Base-by-base conservation (phyloP, 2,888 invertebrate genomes). In the Platycheirus rosarum region DNA sequence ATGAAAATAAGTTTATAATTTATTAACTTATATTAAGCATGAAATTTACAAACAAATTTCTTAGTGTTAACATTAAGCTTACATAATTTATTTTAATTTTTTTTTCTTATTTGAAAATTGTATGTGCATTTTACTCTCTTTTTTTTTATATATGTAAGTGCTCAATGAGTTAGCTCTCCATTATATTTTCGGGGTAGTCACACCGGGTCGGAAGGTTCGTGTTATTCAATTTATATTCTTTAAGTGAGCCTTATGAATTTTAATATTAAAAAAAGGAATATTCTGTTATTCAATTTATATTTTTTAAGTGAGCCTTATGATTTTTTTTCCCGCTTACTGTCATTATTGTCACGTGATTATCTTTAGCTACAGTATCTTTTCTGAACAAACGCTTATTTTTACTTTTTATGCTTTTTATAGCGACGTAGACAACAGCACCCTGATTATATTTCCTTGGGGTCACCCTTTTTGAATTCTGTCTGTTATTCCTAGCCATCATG, bases 391-490 rank as follows among this genome's bases (percentile, higher is more conserved):
- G 49, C n/a, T 49, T 49, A 26, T 26, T 26, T 35, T 35, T 20
- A 11, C 53, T 35, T 35, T 35, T 18, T 18, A 37, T 35, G 4
- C 53, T 16, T 16, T 35, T 53, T 2, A 53, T 35, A 26, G 35
- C 53, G 18, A 18, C 18, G 35, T 53, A 53, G 11, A 53, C 53
- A 13, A 35, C 35, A 16, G 35, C 35, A 3, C 18, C 18, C 5
- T 53, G 13, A 13, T 35, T 14, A 18, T 35, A 55, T 37, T 55
- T 55, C 37, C 18, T 55, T 20, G 37, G 37, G 16, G 23, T 20
- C 11, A 55, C 37, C 6, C 20, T 55, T 55, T 55, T 37, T 7
- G 20, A 16, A 16, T 53, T 53, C 37, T 4, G 6, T n/a, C 53
- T 37, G n/a, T 8, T 1, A 35, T 53, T 53, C 11, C 53, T 53